Evolutionary conservation across 2,888 invertebrate genomes (phyloP).

Genomic region (Biston stratarius): DNA sequence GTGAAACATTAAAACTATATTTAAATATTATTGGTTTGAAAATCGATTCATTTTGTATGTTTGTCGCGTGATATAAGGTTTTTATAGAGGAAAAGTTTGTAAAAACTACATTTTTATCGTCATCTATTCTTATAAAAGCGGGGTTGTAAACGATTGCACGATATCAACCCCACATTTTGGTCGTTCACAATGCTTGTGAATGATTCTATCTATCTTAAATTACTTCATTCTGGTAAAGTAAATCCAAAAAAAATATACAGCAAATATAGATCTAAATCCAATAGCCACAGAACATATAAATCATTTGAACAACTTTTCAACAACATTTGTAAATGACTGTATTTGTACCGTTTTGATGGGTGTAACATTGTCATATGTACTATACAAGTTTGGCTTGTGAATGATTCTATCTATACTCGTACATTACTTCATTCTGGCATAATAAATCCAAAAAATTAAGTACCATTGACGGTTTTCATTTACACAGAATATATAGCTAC

Average conservation of each 20-base stretch:
- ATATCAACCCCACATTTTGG: constrained; percentile 7
- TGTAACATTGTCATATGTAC: too few relatives aligned
- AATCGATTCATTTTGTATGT: constrained; percentile 9
- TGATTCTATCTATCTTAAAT: not conserved
- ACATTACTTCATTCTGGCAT: not conserved
- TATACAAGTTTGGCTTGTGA: too few relatives aligned
- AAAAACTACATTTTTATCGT: not conserved
- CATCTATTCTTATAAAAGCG: not conserved
- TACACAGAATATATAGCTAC: too few relatives aligned
- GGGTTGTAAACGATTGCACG: not conserved
- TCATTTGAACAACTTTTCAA: too few relatives aligned
- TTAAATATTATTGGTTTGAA: constrained; percentile 6
- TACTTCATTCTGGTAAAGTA: not conserved
- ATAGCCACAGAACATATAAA: too few relatives aligned
- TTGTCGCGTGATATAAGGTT: constrained; percentile 26
- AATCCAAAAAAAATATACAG: too few relatives aligned
- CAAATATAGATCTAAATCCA: too few relatives aligned
- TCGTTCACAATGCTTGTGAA: not conserved
- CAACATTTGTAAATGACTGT: too few relatives aligned
- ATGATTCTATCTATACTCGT: not conserved
- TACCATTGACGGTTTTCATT: too few relatives aligned
- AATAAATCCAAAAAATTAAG: too few relatives aligned
- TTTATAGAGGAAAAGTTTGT: not conserved
- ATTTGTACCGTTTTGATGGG: too few relatives aligned
- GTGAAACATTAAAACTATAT: not conserved